Evolutionary conservation across 2,113 vertebrate species (phyloP).

Genomic region (Oryzias celebensis): DNA sequence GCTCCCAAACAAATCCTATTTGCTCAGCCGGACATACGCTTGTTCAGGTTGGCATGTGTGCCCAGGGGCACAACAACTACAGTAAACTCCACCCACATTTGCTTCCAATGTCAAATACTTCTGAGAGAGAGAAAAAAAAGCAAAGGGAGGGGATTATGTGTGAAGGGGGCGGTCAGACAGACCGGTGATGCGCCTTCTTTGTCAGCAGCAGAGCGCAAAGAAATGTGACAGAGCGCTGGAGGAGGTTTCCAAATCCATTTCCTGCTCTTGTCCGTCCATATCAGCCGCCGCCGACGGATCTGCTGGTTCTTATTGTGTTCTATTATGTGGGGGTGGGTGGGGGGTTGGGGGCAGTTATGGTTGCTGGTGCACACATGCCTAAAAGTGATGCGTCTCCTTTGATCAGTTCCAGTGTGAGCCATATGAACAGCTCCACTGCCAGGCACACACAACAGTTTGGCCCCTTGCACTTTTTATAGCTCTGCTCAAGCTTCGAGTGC

Average conservation of each 20-base stretch:
- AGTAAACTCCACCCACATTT: conserved; percentile 59
- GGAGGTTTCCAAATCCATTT: conserved; percentile 77
- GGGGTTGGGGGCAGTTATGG: conserved; percentile 3
- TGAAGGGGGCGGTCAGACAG: conserved; percentile 55
- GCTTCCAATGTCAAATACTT: conserved; percentile 54
- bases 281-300: conserved; percentile 68
- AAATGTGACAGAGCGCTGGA: conserved; percentile 73
- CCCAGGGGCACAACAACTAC: conserved; percentile 67
- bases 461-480: conserved; percentile 64
- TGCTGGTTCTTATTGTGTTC: conserved; percentile 68
- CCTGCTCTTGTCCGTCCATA: conserved; percentile 74
- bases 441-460: conserved; percentile 64
- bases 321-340: conserved; percentile 41
- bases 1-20: conserved; percentile 52
- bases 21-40: conserved; percentile 50
- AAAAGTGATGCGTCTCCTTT: conserved; percentile 75
- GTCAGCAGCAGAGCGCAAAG: conserved; percentile 59
- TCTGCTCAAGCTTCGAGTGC: conserved; percentile 21
- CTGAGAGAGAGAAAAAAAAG: conserved; percentile 34
- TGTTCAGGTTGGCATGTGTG: conserved; percentile 61
- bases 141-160: conserved; percentile 15
- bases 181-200: conserved; percentile 63
- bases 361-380: conserved; percentile 60
- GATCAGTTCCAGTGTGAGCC: conserved; percentile 71
- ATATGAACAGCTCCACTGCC: conserved; percentile 61